These are phyloP conservation scores for Perizoma flavofasciatum DNA, from an alignment of 2,888 invertebrate species.

Conservation along the genomic window DNA sequence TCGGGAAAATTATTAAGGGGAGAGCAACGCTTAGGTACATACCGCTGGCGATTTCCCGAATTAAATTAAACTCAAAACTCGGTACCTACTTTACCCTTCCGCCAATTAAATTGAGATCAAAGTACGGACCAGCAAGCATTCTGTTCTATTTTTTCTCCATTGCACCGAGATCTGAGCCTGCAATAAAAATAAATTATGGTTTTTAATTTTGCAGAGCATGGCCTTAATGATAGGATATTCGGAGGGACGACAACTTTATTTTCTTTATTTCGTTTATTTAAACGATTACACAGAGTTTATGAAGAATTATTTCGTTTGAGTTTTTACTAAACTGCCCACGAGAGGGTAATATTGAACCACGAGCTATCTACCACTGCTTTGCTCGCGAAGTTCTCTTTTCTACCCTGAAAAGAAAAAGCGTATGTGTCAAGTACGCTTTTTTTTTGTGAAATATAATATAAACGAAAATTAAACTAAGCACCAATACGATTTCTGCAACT, in stretches of 20 bases:
- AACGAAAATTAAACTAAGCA: too few species aligned
- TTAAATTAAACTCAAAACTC: constrained; percentile 54
- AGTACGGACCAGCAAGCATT: constrained; percentile 46
- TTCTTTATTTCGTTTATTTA: constrained; percentile 28
- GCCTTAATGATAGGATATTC: constrained; percentile 33
- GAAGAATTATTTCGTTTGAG: constrained; percentile 13
- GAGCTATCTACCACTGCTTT: too few species aligned
- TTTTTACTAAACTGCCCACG: background rate
- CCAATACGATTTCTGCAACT: too few species aligned
- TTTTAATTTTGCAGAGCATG: constrained; percentile 64
- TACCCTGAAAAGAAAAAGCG: too few species aligned
- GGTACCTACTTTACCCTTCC: constrained; percentile 44
- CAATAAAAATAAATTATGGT: constrained; percentile 77
- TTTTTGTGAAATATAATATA: too few species aligned
- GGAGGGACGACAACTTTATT: constrained; percentile 32
- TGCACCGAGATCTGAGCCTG: constrained; percentile 49
- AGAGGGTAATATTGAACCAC: too few species aligned
- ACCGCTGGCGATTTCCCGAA: constrained; percentile 54
- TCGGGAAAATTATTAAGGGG: constrained; percentile 36
- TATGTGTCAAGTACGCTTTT: too few species aligned
- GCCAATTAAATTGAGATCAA: constrained; percentile 71
- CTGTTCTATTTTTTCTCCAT: constrained; percentile 52
- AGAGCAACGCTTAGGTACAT: constrained; percentile 34
- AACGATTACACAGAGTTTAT: constrained; percentile 25
- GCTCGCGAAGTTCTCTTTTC: too few species aligned